Evolutionary conservation across 2,888 invertebrate genomes (phyloP).

Genomic region (Cerastoderma edule): DNA sequence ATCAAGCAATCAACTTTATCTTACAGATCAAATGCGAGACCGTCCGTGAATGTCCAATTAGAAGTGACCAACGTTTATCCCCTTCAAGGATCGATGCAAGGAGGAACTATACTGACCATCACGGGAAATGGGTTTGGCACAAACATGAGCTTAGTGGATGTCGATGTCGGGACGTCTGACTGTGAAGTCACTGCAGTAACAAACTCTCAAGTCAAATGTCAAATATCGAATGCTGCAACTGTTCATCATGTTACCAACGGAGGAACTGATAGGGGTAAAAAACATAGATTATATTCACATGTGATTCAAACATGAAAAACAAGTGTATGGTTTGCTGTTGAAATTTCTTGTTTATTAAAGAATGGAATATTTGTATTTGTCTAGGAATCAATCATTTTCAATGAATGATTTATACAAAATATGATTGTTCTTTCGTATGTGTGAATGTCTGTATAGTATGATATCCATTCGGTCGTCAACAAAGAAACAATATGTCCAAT

Average conservation of each 20-base stretch:
- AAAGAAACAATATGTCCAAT: too few relatives aligned
- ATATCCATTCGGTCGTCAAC: too few relatives aligned
- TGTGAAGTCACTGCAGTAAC: slow-evolving; percentile 39
- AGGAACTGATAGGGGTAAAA: slow-evolving; percentile 62
- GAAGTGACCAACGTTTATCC: slow-evolving; percentile 68
- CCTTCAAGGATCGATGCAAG: slow-evolving; percentile 64
- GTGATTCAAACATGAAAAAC: too few relatives aligned
- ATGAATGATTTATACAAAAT: too few relatives aligned
- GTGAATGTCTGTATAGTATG: too few relatives aligned
- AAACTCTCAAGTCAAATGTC: slow-evolving; percentile 59
- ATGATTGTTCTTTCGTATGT: too few relatives aligned
- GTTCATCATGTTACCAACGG: slow-evolving; percentile 61
- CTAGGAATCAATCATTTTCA: too few relatives aligned
- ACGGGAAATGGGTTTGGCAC: slow-evolving; percentile 70
- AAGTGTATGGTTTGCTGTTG: too few relatives aligned
- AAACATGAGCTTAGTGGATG: slow-evolving; percentile 44
- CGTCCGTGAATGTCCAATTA: slow-evolving; percentile 44
- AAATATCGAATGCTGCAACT: slow-evolving; percentile 57
- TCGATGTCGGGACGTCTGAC: slow-evolving; percentile 61
- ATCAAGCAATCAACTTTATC: too few relatives aligned
- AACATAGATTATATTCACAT: too few relatives aligned
- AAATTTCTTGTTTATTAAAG: too few relatives aligned
- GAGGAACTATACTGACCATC: slow-evolving; percentile 69
- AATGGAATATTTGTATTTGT: too few relatives aligned
- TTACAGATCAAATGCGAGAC: slow-evolving; percentile 20